A percentile compares a stretch with the other conserved stretches of the same genome.
Conservation (phyloP, 35 echinoderm and acorn worm species). For the Lytechinus pictus region DNA sequence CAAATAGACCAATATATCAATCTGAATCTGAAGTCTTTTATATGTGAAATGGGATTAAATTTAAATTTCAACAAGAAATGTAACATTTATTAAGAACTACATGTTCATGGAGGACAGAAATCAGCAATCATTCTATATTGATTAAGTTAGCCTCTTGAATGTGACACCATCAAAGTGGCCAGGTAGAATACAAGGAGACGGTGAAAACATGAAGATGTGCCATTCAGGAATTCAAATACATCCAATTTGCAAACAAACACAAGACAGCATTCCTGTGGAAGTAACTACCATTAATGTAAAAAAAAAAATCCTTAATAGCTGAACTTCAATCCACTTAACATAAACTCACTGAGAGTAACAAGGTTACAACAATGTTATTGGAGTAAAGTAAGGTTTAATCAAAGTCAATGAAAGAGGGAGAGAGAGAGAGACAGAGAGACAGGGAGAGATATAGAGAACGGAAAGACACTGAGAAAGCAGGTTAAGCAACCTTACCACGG, state of each 20-base stretch:
- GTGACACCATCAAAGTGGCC: background rate
- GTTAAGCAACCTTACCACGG: background rate
- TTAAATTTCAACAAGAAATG: background rate
- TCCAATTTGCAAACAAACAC: background rate
- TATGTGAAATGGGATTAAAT: background rate
- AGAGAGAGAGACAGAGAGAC: background rate
- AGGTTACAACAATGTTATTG: background rate
- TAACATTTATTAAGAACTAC: background rate
- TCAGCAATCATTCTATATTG: background rate
- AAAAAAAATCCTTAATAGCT: background rate
- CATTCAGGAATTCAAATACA: background rate
- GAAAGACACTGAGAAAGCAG: background rate
- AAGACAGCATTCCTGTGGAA: background rate
- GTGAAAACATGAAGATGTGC: background rate
- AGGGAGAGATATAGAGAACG: too few relatives aligned
- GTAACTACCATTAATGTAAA: background rate
- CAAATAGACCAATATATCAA: too few relatives aligned
- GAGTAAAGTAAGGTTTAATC: background rate
- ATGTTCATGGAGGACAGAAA: background rate
- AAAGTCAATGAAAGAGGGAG: background rate
- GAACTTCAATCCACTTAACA: background rate
- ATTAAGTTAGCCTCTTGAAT: background rate
- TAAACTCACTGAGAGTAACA: background rate
- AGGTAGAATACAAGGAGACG: background rate
- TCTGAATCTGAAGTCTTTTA: too few relatives aligned